Evolutionary conservation across 2,113 vertebrate species (phyloP).

Genomic region (Peromyscus maniculatus): DNA sequence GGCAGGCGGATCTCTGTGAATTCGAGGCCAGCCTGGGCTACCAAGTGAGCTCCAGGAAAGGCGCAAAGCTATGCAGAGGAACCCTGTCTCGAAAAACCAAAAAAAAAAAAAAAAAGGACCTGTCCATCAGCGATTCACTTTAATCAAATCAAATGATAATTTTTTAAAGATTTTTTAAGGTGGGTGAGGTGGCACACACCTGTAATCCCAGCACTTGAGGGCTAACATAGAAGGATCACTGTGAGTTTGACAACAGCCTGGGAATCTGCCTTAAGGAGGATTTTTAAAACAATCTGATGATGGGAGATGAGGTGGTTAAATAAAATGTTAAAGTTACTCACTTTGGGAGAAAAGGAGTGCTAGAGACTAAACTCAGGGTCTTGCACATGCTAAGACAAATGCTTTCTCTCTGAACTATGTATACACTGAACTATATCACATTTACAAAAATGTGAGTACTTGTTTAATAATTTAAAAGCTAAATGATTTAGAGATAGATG

Average conservation of each 20-base stretch:
- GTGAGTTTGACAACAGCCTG: neutral
- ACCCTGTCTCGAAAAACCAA: neutral
- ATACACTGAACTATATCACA: neutral
- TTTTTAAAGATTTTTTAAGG: neutral
- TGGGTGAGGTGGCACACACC: neutral
- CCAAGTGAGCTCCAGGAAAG: too few relatives aligned
- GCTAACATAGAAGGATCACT: neutral
- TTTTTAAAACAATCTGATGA: constrained; percentile 28
- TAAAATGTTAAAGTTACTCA: neutral
- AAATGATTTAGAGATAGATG: constrained; percentile 26
- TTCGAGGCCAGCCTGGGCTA: too few relatives aligned
- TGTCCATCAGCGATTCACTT: neutral
- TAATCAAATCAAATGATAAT: constrained; percentile 43
- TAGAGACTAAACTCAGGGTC: neutral
- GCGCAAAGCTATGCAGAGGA: too few relatives aligned
- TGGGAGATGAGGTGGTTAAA: neutral
- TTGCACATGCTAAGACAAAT: neutral
- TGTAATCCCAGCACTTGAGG: neutral
- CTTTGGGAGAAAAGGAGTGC: neutral
- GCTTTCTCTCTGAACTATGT: neutral
- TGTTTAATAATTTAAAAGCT: constrained; percentile 34
- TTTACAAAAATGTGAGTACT: constrained; percentile 44
- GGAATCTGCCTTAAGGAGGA: neutral
- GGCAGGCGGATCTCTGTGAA: too few relatives aligned
- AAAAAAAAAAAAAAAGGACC: neutral